Evolutionary conservation across 2,113 vertebrate species (phyloP).

Genomic region (Meleagris gallopavo): DNA sequence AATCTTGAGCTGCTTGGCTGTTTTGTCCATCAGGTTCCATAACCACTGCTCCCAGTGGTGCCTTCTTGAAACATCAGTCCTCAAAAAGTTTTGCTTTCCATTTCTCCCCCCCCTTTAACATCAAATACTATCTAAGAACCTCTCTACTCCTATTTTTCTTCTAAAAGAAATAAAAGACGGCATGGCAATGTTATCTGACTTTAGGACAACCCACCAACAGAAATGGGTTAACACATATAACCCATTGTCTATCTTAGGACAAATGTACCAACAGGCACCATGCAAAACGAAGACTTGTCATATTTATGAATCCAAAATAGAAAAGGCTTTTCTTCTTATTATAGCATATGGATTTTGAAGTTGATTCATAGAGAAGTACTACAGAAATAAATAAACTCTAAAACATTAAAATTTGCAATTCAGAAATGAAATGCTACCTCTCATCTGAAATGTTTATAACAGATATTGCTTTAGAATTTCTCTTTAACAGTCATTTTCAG

Average conservation of each 20-base stretch:
- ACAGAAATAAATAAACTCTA: neutral
- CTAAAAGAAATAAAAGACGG: neutral
- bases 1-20: neutral
- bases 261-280: conserved; percentile 36
- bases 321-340: conserved; percentile 1
- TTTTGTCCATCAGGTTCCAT: neutral
- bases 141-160: neutral
- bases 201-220: neutral
- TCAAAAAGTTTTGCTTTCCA: neutral
- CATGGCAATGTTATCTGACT: neutral
- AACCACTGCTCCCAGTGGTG: neutral
- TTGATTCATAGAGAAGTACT: neutral
- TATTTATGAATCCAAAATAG: neutral
- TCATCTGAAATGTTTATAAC: neutral
- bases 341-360: neutral
- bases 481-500: neutral
- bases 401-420: neutral
- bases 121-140: neutral
- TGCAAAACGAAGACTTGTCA: conserved; percentile 21
- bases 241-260: neutral
- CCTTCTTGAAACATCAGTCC: neutral
- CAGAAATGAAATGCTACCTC: neutral
- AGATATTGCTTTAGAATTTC: neutral
- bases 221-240: neutral
- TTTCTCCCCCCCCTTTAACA: neutral